Percentiles rank a stretch among this genome's conserved stretches.
Conservation (phyloP, 2,888 invertebrate genomes). For the Orthonychiurus folsomi region DNA sequence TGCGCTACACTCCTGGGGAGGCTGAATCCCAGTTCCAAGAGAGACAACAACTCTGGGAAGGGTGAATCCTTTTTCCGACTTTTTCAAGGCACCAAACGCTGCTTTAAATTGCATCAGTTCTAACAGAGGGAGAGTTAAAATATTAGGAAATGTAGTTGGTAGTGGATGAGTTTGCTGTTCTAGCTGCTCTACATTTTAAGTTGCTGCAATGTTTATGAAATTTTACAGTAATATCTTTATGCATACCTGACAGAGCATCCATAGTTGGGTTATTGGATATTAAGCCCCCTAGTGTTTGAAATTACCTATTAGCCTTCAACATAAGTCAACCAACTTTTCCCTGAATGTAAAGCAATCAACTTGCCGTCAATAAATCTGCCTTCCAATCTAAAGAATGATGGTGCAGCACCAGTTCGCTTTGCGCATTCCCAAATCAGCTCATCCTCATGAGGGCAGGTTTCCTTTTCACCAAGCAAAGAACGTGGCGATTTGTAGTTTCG, state of each 20-base stretch:
- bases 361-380: conserved; percentile 43
- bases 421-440: conserved; percentile 89
- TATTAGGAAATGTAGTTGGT: too few species aligned
- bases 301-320: too few species aligned
- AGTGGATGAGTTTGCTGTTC: too few species aligned
- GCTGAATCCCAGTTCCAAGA: conserved; percentile 44
- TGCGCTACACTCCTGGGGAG: conserved; percentile 14
- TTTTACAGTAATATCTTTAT: too few species aligned
- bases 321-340: too few species aligned
- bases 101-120: conserved; percentile 85
- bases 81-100: conserved; percentile 63
- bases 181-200: too few species aligned
- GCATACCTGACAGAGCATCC: conserved; percentile 83
- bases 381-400: conserved; percentile 73
- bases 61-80: conserved; percentile 44
- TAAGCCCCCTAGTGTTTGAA: conserved; percentile 61
- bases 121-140: too few species aligned
- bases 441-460: conserved; percentile 43
- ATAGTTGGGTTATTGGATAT: conserved; percentile 96
- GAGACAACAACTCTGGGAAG: conserved; percentile 67
- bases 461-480: conserved; percentile 50
- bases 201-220: too few species aligned
- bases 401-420: conserved; percentile 91
- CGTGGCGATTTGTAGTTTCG: conserved; percentile 77
- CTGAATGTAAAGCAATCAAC: too few species aligned